Evolutionary conservation across 2,888 invertebrate species (phyloP), one percentile per base, ranked within the genome.

Genomic region (Ophion ellenae): DNA sequence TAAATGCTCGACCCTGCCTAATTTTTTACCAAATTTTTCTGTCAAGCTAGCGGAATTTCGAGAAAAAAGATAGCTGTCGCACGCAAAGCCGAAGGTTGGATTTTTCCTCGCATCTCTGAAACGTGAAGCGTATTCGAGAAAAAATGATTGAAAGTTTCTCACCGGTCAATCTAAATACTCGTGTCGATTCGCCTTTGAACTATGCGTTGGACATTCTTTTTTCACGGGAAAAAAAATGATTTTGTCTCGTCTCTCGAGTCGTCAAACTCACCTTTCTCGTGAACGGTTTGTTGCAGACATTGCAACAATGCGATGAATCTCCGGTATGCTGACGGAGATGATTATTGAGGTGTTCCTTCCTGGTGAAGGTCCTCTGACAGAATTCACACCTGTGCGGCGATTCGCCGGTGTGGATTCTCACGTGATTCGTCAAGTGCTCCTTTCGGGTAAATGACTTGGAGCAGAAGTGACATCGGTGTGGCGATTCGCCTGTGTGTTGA

Each of bases 401-500:
- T 94, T 96, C 96, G 81, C 97, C 94, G 77, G 94, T 94, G 88
- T 94, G 94, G 90, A 94, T 94, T 90, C 97, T 96, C 93, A 98
- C 97, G 92, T 98, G 98, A 94, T 97, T 97, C 88, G 97, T 97
- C 88, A 98, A 95, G 94, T 98, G 97, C 93, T 98, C 98, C 94
- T 97, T 97, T 90, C 97, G 95, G 1, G 97, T 97, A 94, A 97
- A 97, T 61, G 97, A 97, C 93, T 97, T 97, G 89, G 97, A 96
- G 95, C 97, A 98, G 94, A 96, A 97, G 90, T 97, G 96, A 93
- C 98, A 98, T 88, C 97, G 96, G 92, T 97, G 97, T 84, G 97
- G 97, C 89, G 97, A 97, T 94, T 98, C 98, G 91, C 97, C 97
- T 67, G 97, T 97, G 94, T 98, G 98, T 93, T 97, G 97, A 78